These are phyloP conservation scores for Baccha elongata DNA, from an alignment of 2,888 invertebrate species.

Conservation along the genomic window DNA sequence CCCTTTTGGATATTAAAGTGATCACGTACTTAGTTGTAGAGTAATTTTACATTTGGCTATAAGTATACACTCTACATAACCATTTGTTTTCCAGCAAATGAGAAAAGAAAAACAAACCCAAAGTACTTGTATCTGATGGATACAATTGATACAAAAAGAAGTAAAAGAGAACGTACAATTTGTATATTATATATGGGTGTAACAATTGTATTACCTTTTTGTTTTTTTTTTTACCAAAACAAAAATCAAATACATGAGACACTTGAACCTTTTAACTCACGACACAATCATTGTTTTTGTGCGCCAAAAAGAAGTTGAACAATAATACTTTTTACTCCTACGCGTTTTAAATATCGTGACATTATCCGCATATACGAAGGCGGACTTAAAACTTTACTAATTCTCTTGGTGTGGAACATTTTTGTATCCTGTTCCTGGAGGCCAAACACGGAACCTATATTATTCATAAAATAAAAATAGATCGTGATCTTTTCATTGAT, in stretches of 20 bases:
- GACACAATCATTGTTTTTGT: constrained; percentile 41
- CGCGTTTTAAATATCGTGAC: constrained; percentile 39
- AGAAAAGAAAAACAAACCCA: constrained; percentile 10
- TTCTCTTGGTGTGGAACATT: constrained; percentile 34
- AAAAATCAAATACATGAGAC: constrained; percentile 37
- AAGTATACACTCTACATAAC: constrained; percentile 28
- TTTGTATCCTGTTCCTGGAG: constrained; percentile 58
- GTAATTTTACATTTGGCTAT: constrained; percentile 10
- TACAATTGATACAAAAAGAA: constrained; percentile 17
- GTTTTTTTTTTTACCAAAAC: constrained; percentile 16
- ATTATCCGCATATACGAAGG: constrained; percentile 30
- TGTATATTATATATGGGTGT: constrained; percentile 43
- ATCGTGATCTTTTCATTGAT: constrained; percentile 14
- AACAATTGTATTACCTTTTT: constrained; percentile 1
- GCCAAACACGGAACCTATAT: constrained; percentile 32
- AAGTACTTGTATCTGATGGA: constrained; percentile 25
- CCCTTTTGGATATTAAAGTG: constrained; percentile 61
- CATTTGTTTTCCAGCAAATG: constrained; percentile 17
- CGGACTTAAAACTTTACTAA: constrained; percentile 41
- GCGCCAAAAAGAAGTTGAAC: constrained; percentile 33
- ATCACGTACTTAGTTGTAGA: constrained; percentile 33
- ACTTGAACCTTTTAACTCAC: constrained; percentile 54
- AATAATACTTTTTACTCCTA: constrained; percentile 21
- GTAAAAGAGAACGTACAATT: constrained; percentile 39
- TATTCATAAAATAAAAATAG: neutral